Base-by-base conservation (phyloP, 2,113 vertebrate genomes). In the Oreochromis tanganicae region DNA sequence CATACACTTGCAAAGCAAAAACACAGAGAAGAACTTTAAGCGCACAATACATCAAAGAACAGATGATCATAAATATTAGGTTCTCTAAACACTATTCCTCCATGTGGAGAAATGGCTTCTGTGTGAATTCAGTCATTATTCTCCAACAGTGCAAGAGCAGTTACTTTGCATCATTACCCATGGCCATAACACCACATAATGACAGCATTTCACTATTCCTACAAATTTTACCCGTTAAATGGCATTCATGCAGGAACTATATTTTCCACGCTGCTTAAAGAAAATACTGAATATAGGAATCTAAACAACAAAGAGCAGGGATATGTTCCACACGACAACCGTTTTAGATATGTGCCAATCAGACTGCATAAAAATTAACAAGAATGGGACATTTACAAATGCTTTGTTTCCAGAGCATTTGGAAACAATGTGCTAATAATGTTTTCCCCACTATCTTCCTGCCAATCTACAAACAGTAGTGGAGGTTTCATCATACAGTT, bases 141-240 rank as follows among this genome's bases (percentile, higher is more conserved):
- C 80, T 90, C 91, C 85, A 80, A 9, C 90, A 85, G 87, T 88
- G 90, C 63, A 7, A 5, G 14, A 87, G 81, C 88, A 82, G 85
- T 92, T 83, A 93, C 63, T 55, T 66, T 85, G 90, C 89, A 88
- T 92, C 93, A 94, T 94, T 94, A 94, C 80, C 91, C 84, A 27
- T 80, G 87, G 90, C 66, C 85, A 93, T 91, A 93, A 91, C 83
- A 85, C 85, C 54, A 86, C 85, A 85, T 93, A 89, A 93, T 90
- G 93, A 87, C 66, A 86, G 63, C 88, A 61, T 91, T 85, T 91
- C 82, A 78, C 83, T 68, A 73, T 56, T 86, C 3, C 59, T 12
- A 75, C 27, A 85, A 87, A 88, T 83, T 61, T 46, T 79, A 38
- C 66, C 68, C 17, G 14, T 84, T 59, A 88, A 87, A 85, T 82